These are phyloP conservation scores for Daboia siamensis DNA, from an alignment of 2,113 vertebrate species.

Conservation along the genomic window DNA sequence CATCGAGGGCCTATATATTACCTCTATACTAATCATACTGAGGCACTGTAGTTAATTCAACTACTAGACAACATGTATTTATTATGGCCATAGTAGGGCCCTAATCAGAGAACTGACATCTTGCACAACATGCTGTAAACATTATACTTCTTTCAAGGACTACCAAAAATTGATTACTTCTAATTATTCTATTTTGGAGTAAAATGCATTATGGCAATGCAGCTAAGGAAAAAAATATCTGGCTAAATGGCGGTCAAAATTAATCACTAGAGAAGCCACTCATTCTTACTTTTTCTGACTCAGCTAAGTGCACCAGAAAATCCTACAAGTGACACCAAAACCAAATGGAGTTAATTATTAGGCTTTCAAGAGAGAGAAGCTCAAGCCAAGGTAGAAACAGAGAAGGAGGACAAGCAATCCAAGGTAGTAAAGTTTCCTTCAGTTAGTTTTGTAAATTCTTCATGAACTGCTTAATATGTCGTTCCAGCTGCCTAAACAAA, in stretches of 20 bases:
- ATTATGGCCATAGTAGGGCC: not conserved
- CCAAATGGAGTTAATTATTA: not conserved
- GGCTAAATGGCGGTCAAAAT: conserved; percentile 19
- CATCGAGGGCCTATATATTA: not conserved
- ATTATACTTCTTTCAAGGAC: not conserved
- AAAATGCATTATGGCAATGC: not conserved
- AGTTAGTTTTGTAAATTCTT: not conserved
- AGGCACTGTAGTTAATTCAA: not conserved
- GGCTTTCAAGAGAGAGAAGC: not conserved
- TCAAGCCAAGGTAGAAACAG: rapidly evolving
- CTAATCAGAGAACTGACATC: not conserved
- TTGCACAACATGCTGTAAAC: not conserved
- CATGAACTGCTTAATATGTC: not conserved
- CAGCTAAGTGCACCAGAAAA: not conserved
- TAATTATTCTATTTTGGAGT: not conserved
- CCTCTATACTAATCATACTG: not conserved
- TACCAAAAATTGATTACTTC: not conserved
- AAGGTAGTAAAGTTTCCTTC: not conserved
- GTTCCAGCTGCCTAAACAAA: not conserved
- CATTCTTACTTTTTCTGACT: not conserved
- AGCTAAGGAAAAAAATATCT: conserved; percentile 14
- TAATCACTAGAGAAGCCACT: not conserved
- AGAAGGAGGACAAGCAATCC: rapidly evolving
- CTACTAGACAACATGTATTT: not conserved
- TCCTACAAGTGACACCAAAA: not conserved